Evolutionary conservation across 2,888 invertebrate species (phyloP), one percentile per base, ranked within the genome.

Genomic region (Sarcophaga variegata): DNA sequence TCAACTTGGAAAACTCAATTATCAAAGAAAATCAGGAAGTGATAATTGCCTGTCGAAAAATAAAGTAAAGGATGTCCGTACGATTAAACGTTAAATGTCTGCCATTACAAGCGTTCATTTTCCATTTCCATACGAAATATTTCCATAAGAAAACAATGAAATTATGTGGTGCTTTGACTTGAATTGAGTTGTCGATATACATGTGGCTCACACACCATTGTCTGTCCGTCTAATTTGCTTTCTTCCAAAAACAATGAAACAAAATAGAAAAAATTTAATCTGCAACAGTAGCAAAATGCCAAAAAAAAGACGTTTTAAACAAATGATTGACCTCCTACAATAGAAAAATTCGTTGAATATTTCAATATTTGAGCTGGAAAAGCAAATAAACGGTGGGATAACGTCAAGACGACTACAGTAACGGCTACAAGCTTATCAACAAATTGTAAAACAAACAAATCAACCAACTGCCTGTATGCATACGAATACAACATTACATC

Each of bases 251-350:
- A 54, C 17, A 54, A 54, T 14, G 12, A 54, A 5, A 14, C 12
- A 54, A 54, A 54, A 14, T n/a, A 3, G 22, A 62, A 62, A 62
- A 62, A 62, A 37, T 10, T 8, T 37, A 2, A 37, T 37, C 37
- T 37, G 37, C n/a, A 62, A n/a, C 62, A 8, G 62, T 54, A 54
- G 54, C 54, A 4, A 54, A 37, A 37, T 0, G 37, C 6, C 6
- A 37, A 37, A 37, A 37, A 59, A 20, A 62, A 20, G 3, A 67
- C 62, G 60, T 45, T 81, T n/a, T 69, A 63, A 60, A 71, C 70
- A 79, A 78, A 70, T 75, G 60, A 74, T 75, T 79, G 75, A 82
- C 78, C 85, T 86, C 82, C 85, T 82, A 82, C 85, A 82, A 82
- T 47, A 79, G 81, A 70, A 54, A 79, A 75, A 79, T 63, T 69